Base-by-base conservation (phyloP, 2,888 invertebrate genomes). In the Platynereis dumerilii region DNA sequence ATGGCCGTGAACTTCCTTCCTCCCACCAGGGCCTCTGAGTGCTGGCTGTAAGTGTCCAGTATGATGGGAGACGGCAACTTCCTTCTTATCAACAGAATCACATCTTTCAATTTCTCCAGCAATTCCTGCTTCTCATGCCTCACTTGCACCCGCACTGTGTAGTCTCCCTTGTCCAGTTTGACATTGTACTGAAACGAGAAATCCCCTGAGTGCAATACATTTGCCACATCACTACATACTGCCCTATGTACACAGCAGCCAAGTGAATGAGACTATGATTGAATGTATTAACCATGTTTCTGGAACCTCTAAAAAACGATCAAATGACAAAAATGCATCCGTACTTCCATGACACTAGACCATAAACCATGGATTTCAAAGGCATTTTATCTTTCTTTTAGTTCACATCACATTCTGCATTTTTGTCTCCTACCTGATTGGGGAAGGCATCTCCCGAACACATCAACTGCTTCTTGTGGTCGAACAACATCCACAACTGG, bases 401-500 rank as follows among this genome's bases (percentile, higher is more conserved):
- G 12, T 7, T 34, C 34, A 34, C 34, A 12, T 34, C 34, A 34
- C 12, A 34, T 34, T 34, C n/a, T 34, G 7, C 34, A 34, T 34
- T 34, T 5, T 7, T 34, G 5, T 5, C 34, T 34, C n/a, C 69
- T 69, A 81, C 83, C 78, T 80, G 78, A 64, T 73, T 65, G 5
- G 81, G 78, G 65, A 77, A 83, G 15, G 73, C 73, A 53, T 73
- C 73, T 0, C 73, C 70, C 3, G 65, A 61, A 29, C 60, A 60
- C 34, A 73, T 15, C 64, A 92, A 88, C 79, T 93, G 92, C 85
- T 98, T 98, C 84, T 93, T 93, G 65, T 87, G 86, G 85, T 96
- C 95, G 86, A 92, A 98, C 68, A 98, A 79, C 92, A 96, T 93
- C 96, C 97, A 97, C 83, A 98, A 87, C 85, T 98, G 96, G 7